Evolutionary conservation across 1,140 invertebrate species (phyloP), one percentile per base, ranked within the genome.

Genomic region (Amyelois transitella): DNA sequence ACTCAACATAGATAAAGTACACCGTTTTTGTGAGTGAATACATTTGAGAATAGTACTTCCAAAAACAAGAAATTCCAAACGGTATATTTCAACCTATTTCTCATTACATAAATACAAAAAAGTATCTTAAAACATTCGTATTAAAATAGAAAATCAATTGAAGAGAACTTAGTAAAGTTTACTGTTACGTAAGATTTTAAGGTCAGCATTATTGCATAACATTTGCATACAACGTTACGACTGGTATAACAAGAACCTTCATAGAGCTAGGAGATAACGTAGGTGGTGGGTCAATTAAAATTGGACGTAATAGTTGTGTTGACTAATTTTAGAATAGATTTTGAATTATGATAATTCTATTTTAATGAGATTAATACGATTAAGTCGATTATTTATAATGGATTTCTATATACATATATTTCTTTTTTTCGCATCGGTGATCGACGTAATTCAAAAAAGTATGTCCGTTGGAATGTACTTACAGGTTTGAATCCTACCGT

Each of bases 271-370:
- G 43, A 7, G 3, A 43, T 7, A 24, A 48, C 43, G 45, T 32
- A 43, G n/a, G 55, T 17, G 52, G 32, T 10, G 51, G 44, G 28
- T 59, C 56, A 50, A 24, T 1, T 7, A 45, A 43, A 10, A 18
- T 12, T 45, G 62, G 43, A 58, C 4, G 32, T 64, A 62, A 62
- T 60, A 58, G 57, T 59, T 61, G 25, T 51, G 58, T 64, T 69
- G 55, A 62, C 54, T 72, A 75, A 72, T 70, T 60, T 72, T 65
- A 63, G 70, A 72, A 38, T 38, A 22, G 38, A 43, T 62, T 66
- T 64, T 60, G 64, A 66, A 66, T 66, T 55, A 1, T 14, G 17
- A n/a, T n/a, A 38, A 38, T 38, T 8, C 32, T 3, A 38, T 14
- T 38, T 14, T n/a, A 2, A 38, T 38, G 32, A n/a, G n/a, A n/a